Percentiles rank a stretch among this genome's conserved stretches.
phyloP scores from a whole-genome alignment of 64 coral and sea anemone species.

The Dendronephthya gigantea region DNA sequence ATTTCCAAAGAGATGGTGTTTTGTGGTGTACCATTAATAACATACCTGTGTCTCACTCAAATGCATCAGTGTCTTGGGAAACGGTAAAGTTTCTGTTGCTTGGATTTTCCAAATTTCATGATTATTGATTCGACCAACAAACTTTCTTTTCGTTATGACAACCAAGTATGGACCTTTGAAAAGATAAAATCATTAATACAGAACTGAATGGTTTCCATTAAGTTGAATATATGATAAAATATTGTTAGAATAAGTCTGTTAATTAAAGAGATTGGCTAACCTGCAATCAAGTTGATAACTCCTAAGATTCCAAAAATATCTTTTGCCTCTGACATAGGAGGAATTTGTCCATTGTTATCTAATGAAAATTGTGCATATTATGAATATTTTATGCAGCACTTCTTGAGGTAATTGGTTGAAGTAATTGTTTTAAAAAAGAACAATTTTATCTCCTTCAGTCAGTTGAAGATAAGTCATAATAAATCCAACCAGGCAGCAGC shows the following conservation, averaged over 20 bases:
- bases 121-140: conserved; percentile 60
- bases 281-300: conserved; percentile 68
- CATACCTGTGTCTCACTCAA: conserved; percentile 74
- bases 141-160: conserved; percentile 81
- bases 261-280: background rate
- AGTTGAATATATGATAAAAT: too few relatives aligned
- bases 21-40: too few relatives aligned
- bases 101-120: conserved; percentile 91
- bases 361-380: background rate
- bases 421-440: background rate
- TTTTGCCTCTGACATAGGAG: conserved; percentile 66
- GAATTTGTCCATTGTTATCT: conserved; percentile 99
- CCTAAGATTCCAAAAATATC: conserved; percentile 96
- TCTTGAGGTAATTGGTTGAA: too few relatives aligned
- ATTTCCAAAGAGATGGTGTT: too few relatives aligned
- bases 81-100: conserved; percentile 71
- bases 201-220: too few relatives aligned
- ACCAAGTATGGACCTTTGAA: conserved; percentile 67
- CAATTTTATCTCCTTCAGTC: too few relatives aligned
- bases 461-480: too few relatives aligned
- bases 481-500: too few relatives aligned
- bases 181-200: background rate
- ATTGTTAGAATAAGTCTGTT: too few relatives aligned
- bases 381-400: background rate
- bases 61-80: conserved; percentile 80